Evolutionary conservation across 2,113 vertebrate species (phyloP).

Genomic region (Panurus biarmicus): DNA sequence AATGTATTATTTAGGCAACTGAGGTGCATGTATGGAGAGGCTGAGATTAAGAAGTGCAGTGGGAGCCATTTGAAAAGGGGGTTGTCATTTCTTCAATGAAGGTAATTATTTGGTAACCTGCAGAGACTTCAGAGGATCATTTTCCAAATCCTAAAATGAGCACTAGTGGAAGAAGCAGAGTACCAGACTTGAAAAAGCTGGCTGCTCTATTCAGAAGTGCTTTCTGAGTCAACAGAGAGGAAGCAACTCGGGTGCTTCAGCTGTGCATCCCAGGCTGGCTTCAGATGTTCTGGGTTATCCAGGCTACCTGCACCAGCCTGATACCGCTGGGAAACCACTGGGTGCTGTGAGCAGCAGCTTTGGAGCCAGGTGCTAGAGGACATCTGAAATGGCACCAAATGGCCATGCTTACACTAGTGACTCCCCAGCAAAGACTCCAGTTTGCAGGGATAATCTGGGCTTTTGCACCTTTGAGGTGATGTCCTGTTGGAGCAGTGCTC

Average conservation of each 20-base stretch:
- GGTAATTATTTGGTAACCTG: neutral
- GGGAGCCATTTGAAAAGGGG: neutral
- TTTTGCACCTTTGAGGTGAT: neutral
- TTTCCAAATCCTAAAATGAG: neutral
- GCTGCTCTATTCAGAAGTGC: neutral
- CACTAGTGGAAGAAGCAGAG: neutral
- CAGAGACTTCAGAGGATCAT: neutral
- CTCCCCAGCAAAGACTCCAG: neutral
- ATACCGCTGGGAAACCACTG: rapidly evolving
- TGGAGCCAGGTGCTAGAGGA: neutral
- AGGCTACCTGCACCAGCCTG: neutral
- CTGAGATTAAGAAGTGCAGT: neutral
- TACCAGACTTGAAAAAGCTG: neutral
- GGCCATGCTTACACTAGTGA: neutral
- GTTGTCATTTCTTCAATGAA: neutral
- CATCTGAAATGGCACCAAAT: neutral
- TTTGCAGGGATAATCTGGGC: neutral
- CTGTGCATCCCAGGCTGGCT: neutral
- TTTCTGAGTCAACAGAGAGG: rapidly evolving
- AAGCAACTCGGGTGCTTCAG: neutral
- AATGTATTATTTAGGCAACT: neutral
- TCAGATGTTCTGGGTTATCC: neutral
- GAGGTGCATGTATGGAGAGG: neutral
- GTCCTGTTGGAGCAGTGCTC: neutral
- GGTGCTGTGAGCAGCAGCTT: neutral